These are phyloP conservation scores for Cyprinodon diabolis DNA, from an alignment of 2,797 vertebrate genomes.

Conservation along the genomic window DNA sequence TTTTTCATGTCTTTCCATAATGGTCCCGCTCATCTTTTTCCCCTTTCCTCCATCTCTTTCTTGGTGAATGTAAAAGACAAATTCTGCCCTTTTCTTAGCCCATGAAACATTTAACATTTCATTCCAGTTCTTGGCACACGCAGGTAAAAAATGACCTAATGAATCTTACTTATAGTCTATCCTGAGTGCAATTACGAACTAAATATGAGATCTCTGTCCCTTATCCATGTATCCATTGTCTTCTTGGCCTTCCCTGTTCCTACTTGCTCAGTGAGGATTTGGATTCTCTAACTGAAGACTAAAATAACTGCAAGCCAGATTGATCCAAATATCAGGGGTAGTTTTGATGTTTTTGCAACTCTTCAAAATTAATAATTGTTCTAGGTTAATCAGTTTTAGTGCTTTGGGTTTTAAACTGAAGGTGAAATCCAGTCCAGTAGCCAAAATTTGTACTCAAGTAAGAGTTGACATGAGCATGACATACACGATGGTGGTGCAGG, in stretches of 20 bases:
- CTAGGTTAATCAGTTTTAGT: too few species aligned
- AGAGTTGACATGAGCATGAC: too few species aligned
- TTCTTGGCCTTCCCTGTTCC: conserved; percentile 64
- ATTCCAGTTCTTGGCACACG: conserved; percentile 98
- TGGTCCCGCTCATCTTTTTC: conserved; percentile 39
- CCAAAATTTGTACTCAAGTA: too few species aligned
- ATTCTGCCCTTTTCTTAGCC: conserved; percentile 97
- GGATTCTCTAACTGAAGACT: conserved; percentile 59
- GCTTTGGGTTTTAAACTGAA: too few species aligned
- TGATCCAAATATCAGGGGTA: conserved; percentile 15
- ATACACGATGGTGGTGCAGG: too few species aligned
- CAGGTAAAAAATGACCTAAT: conserved; percentile 99
- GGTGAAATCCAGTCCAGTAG: too few species aligned
- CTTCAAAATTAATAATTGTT: background rate
- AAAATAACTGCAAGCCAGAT: conserved; percentile 26
- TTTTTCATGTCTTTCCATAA: conserved; percentile 60
- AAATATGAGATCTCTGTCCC: conserved; percentile 90
- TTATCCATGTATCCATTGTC: conserved; percentile 75
- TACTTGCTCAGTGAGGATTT: conserved; percentile 54
- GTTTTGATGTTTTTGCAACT: background rate
- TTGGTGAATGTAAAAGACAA: conserved; percentile 96
- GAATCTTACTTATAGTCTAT: conserved; percentile 98
- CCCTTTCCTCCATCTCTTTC: conserved; percentile 71
- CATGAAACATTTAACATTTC: conserved; percentile 99
- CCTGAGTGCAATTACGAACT: conserved; percentile 89